Percentiles rank a stretch among this genome's conserved stretches.
Conservation (phyloP, 2,888 invertebrate genomes). For the Plagiodera versicolora region DNA sequence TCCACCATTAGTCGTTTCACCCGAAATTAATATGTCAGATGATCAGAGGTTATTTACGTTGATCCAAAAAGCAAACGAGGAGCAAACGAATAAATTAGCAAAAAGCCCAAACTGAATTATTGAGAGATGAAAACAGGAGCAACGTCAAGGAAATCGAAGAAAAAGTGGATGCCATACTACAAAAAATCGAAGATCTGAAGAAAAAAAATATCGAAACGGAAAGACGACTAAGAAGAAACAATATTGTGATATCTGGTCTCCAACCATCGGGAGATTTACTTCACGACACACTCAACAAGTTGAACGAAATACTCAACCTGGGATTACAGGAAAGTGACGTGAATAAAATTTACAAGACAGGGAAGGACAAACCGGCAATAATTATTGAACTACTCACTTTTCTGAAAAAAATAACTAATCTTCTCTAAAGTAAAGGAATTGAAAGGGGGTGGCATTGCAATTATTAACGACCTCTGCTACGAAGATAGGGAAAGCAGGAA, state of each 20-base stretch:
- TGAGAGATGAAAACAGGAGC: neutral
- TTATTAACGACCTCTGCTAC: slow-evolving; percentile 2
- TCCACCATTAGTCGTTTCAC: too few species aligned
- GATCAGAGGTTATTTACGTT: too few species aligned
- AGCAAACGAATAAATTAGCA: too few species aligned
- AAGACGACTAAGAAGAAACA: neutral
- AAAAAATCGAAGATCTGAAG: slow-evolving; percentile 1
- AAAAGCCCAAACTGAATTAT: too few species aligned
- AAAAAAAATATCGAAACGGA: neutral
- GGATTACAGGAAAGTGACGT: neutral
- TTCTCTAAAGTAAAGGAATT: neutral
- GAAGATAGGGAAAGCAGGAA: slow-evolving; percentile 9
- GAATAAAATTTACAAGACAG: neutral
- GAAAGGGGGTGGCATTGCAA: neutral
- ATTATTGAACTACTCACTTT: neutral
- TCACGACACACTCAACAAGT: neutral
- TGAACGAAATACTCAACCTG: neutral
- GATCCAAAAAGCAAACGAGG: too few species aligned
- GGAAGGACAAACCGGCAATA: slow-evolving; percentile 1
- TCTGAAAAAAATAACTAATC: neutral
- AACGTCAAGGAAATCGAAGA: neutral
- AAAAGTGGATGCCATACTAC: neutral
- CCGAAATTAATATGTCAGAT: too few species aligned
- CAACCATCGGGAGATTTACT: neutral
- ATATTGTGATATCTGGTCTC: slow-evolving; percentile 3